Evolutionary conservation across 2,888 invertebrate genomes (phyloP).

Genomic region (Heliconius hortense): DNA sequence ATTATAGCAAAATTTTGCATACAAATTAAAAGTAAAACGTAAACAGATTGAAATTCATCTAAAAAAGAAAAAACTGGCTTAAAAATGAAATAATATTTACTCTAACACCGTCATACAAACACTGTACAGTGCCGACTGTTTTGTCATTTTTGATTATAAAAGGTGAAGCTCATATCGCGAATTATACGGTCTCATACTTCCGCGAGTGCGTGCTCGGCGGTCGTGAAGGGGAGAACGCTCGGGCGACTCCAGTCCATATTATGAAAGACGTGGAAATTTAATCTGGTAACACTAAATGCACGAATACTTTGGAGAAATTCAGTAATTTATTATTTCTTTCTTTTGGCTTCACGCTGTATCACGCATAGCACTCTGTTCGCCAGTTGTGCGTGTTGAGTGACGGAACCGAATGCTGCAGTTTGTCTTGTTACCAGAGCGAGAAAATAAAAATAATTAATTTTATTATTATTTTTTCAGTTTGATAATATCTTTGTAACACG

Average conservation of each 20-base stretch:
- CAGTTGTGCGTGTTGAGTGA: too few species aligned
- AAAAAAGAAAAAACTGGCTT: constrained; percentile 8
- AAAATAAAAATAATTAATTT: too few species aligned
- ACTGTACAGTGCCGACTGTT: constrained; percentile 10
- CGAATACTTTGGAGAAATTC: not conserved
- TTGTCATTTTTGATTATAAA: constrained; percentile 36
- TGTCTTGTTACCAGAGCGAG: too few species aligned
- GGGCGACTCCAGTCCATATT: constrained; percentile 5
- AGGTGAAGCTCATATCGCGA: constrained; percentile 25
- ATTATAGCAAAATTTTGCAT: not conserved
- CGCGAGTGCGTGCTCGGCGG: constrained; percentile 19
- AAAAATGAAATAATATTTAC: constrained; percentile 18
- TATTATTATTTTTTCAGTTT: too few species aligned
- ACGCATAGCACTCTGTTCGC: too few species aligned
- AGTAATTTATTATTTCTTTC: not conserved
- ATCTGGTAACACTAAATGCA: not conserved
- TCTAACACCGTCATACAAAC: constrained; percentile 29
- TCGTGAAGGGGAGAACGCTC: not conserved
- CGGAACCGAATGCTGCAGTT: too few species aligned
- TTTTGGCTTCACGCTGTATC: not conserved
- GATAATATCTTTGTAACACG: too few species aligned
- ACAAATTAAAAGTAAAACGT: not conserved
- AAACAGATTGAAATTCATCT: not conserved
- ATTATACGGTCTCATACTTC: constrained; percentile 30
- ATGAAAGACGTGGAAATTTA: not conserved